phyloP scores from a whole-genome alignment of 2,113 vertebrate species.

The Dermatemys mawii region DNA sequence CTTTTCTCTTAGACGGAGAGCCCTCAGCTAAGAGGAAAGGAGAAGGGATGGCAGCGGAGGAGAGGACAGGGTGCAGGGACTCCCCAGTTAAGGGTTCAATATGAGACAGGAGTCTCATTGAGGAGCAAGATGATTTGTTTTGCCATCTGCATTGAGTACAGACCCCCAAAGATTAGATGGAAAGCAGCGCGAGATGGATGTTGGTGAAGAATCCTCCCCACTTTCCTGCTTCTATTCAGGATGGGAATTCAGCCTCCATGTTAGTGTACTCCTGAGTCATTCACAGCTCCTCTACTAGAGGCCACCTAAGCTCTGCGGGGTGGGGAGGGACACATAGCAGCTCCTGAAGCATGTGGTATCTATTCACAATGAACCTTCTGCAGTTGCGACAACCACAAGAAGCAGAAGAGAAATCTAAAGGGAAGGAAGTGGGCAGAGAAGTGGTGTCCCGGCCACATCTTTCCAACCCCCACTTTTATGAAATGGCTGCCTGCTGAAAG shows the following conservation, averaged over 20 bases:
- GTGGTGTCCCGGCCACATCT: not conserved
- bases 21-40: not conserved
- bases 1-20: not conserved
- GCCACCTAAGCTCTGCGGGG: not conserved
- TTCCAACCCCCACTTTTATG: not conserved
- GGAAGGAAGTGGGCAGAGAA: not conserved
- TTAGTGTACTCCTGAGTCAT: not conserved
- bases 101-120: not conserved
- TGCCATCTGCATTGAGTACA: not conserved
- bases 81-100: not conserved
- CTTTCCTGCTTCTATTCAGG: not conserved
- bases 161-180: not conserved
- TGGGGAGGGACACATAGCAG: not conserved
- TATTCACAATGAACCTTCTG: not conserved
- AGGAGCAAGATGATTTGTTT: not conserved
- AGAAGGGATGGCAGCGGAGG: not conserved
- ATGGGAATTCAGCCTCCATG: not conserved
- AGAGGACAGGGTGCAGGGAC: not conserved
- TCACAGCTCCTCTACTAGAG: not conserved
- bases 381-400: rapidly evolving
- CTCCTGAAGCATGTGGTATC: not conserved
- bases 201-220: rapidly evolving
- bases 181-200: rapidly evolving
- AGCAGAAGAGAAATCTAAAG: not conserved
- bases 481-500: not conserved